Evolutionary conservation across 1,140 invertebrate genomes (phyloP), one percentile per base, ranked within the genome.

Genomic region (Dendroctonus valens): DNA sequence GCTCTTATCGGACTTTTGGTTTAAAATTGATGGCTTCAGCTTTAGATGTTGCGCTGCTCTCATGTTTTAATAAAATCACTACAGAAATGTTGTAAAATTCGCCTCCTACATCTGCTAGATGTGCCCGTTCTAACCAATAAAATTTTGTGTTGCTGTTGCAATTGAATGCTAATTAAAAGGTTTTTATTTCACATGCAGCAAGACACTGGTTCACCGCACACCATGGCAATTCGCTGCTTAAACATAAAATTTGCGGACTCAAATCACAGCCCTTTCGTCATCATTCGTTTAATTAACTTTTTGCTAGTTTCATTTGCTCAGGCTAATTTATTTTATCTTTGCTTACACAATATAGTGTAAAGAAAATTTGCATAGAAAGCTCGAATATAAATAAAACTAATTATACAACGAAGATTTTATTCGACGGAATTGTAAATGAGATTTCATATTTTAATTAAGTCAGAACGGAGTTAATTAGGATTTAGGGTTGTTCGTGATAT

Each of bases 201-300:
- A 26, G 26, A 26, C 26, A 26, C 26, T 26, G 26, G 26, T 26
- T 26, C 26, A 26, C 55, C n/a, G n/a, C n/a, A n/a, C n/a, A n/a
- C n/a, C n/a, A n/a, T n/a, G n/a, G n/a, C n/a, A n/a, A n/a, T n/a
- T n/a, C n/a, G n/a, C n/a, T n/a, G n/a, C n/a, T n/a, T n/a, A 59
- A 59, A 44, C 38, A 59, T 40, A 44, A 44, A 59, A 59, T 41
- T 59, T 26, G 46, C 42, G 55, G 42, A 26, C 55, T 42, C 9
- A 44, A 42, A 59, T 46, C 55, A 44, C 14, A 59, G 46, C 55
- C 46, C 26, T 46, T 59, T 40, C 41, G n/a, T 59, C 55, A 59
- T 44, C 40, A 37, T 59, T 59, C 55, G 55, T 59, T 59, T 59
- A 59, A 59, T 59, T 59, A 59, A 46, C 55, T 59, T 59, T 59